Conservation (phyloP, 2,888 invertebrate species). For the Melieria crassipennis region DNA sequence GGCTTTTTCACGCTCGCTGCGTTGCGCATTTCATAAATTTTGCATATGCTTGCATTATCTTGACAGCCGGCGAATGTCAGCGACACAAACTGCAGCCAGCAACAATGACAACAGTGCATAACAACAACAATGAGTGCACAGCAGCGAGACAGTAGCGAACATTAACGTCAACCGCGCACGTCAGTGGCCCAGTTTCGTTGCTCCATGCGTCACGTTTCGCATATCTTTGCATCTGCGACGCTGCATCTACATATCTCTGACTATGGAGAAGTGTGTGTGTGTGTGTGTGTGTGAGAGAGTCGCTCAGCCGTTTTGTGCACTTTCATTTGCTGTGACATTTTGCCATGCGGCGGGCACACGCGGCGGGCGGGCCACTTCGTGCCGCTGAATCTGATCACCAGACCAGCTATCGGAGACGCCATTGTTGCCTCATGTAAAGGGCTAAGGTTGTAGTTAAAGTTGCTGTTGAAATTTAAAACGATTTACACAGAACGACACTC, state of each 20-base stretch:
- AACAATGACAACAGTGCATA: too few relatives aligned
- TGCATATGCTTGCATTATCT: slow-evolving; percentile 34
- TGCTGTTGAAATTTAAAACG: too few relatives aligned
- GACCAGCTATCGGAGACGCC: too few relatives aligned
- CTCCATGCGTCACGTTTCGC: too few relatives aligned
- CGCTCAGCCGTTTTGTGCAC: background rate
- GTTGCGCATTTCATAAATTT: slow-evolving; percentile 33
- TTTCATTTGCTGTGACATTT: slow-evolving; percentile 11
- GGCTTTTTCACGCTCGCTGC: background rate
- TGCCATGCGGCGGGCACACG: background rate
- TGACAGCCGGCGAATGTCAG: slow-evolving; percentile 33
- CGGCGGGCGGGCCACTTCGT: too few relatives aligned
- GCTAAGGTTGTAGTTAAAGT: too few relatives aligned
- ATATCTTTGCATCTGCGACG: too few relatives aligned
- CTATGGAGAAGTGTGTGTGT: background rate
- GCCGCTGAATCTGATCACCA: too few relatives aligned
- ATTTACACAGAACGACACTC: too few relatives aligned
- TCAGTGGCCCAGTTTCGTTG: too few relatives aligned
- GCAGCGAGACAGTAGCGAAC: background rate
- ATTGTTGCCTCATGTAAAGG: too few relatives aligned
- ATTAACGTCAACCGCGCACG: background rate
- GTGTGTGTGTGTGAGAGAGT: background rate
- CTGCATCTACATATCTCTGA: background rate
- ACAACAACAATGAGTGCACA: background rate
- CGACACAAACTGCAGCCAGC: slow-evolving; percentile 19